Base-by-base conservation (phyloP, 1,140 invertebrate genomes). In the Drosophila orena region DNA sequence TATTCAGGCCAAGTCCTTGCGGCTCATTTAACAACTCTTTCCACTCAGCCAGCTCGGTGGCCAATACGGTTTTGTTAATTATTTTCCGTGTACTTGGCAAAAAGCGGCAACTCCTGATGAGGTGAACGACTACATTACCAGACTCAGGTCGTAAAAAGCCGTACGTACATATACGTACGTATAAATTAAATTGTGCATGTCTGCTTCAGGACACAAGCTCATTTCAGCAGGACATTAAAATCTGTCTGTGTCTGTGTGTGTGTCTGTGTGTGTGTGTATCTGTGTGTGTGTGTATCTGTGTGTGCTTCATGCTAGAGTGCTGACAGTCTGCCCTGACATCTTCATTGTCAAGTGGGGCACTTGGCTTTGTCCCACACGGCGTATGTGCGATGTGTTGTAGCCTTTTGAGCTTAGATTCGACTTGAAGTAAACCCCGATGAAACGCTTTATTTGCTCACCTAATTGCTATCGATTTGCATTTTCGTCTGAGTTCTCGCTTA, bases 71-170 rank as follows among this genome's bases (percentile, higher is more conserved):
- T 68, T 52, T 54, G 65, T 70, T 70, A 65, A 75, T 76, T 60
- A 53, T 50, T 76, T 77, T 76, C 34, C 49, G 47, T 40, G 42
- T 70, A 35, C 66, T 65, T 54, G 65, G 58, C 57, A 46, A 37
- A 65, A 59, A 44, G 24, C 34, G 10, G 22, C 37, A 40, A 47
- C 43, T 61, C 54, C 61, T 54, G 70, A 70, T 46, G 76, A 76
- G 79, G 75, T 83, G 76, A 83, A 83, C 79, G 80, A 76, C 79
- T 84, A 84, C 52, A 79, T 84, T 62, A 79, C 43, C 69, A 56
- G 42, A 20, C 46, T 20, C 14, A 8, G 44, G 62, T 37, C 44
- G 44, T 66, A 34, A 58, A 58, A 58, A 64, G 54, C 11, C 34
- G 34, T 27, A 40, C 42, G 4, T 24, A 52, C 15, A 11, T 15